These are phyloP conservation scores for rabbit (Oryctolagus cuniculus) DNA, from an alignment of 2,113 vertebrate genomes.

Conservation along the genomic window mOryCun1.1 NC_091437.1:67153501-67154000, in stretches of 20 bases:
- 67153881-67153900: neutral
- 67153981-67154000: neutral
- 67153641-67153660: neutral
- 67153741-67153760: too few relatives aligned
- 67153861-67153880: neutral
- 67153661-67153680: neutral
- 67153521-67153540: neutral
- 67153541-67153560: neutral
- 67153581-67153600: neutral
- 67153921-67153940: neutral
- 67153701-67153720: neutral
- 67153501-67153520: slow-evolving; percentile 1
- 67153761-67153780: neutral
- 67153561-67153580: neutral
- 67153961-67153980: too few relatives aligned
- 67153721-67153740: neutral
- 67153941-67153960: neutral
- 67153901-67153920: neutral
- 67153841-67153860: too few relatives aligned
- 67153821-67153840: neutral
- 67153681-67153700: neutral
- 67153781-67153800: neutral
- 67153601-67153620: neutral
- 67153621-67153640: neutral
- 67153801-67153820: neutral